Conservation (phyloP, 1,140 invertebrate species). For the Tribolium castaneum region DNA sequence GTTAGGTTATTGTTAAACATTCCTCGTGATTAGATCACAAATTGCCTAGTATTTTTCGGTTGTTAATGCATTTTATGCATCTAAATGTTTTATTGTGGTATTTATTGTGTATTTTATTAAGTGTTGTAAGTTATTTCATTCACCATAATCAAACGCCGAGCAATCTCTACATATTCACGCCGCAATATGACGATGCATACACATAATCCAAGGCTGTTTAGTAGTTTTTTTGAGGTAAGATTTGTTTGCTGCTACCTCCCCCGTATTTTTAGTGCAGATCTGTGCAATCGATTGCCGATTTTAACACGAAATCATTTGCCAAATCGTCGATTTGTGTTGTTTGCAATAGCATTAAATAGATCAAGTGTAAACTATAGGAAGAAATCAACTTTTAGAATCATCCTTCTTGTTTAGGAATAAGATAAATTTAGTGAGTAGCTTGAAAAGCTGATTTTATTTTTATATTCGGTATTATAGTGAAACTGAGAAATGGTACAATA, state of each 20-base stretch:
- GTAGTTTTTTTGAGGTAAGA: background rate
- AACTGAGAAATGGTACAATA: slow-evolving; percentile 49
- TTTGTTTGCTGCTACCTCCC: slow-evolving; percentile 39
- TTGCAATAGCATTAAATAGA: slow-evolving; percentile 33
- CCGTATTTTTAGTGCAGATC: slow-evolving; percentile 8
- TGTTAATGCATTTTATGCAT: slow-evolving; percentile 60
- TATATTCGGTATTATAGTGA: slow-evolving; percentile 49
- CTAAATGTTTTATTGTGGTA: slow-evolving; percentile 55
- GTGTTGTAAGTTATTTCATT: slow-evolving; percentile 37
- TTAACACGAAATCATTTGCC: slow-evolving; percentile 8
- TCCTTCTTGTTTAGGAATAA: slow-evolving; percentile 28
- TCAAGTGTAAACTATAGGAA: slow-evolving; percentile 10
- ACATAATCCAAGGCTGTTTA: slow-evolving; percentile 20
- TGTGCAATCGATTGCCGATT: slow-evolving; percentile 33
- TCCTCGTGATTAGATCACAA: slow-evolving; percentile 58
- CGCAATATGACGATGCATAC: background rate
- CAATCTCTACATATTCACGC: slow-evolving; percentile 4
- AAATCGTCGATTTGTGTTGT: slow-evolving; percentile 14
- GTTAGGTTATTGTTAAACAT: slow-evolving; percentile 53
- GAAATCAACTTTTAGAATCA: slow-evolving; percentile 22
- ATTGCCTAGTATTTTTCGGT: slow-evolving; percentile 52
- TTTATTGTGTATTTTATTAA: slow-evolving; percentile 44
- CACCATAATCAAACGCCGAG: slow-evolving; percentile 22
- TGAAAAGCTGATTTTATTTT: slow-evolving; percentile 57
- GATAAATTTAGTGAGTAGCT: slow-evolving; percentile 46